Percentiles rank a stretch among this genome's conserved stretches.
Evolutionary conservation across 2,888 invertebrate genomes (phyloP).

Genomic region (Pollenia labialis): DNA sequence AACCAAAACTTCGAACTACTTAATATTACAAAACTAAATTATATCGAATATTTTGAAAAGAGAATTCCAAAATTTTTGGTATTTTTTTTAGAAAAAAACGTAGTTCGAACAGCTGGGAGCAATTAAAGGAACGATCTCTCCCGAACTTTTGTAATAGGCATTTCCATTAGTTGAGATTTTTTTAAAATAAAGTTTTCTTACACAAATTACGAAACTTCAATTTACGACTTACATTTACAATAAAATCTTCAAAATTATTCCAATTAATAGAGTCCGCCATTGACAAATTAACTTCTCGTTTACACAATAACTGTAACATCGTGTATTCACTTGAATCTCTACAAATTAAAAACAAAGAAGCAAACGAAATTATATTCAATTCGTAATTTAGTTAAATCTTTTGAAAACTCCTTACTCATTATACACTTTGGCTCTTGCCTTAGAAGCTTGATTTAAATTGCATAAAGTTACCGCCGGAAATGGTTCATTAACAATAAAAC

Average conservation of each 20-base stretch:
- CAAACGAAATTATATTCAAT: background rate
- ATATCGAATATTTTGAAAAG: too few species aligned
- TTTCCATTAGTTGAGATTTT: too few species aligned
- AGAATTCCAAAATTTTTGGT: too few species aligned
- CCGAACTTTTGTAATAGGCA: too few species aligned
- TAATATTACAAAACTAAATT: too few species aligned
- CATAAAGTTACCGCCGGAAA: conserved; percentile 94
- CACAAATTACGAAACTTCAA: background rate
- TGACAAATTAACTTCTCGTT: conserved; percentile 74
- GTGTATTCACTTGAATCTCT: conserved; percentile 76
- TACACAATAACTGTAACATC: conserved; percentile 80
- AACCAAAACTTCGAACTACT: too few species aligned
- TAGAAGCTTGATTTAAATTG: conserved; percentile 91
- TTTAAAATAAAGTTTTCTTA: background rate
- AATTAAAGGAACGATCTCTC: too few species aligned
- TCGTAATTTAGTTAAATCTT: too few species aligned
- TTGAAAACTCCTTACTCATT: conserved; percentile 46
- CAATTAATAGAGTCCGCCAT: conserved; percentile 76
- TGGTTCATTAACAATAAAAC: conserved; percentile 88
- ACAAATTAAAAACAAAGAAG: conserved; percentile 13
- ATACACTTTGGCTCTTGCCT: conserved; percentile 85
- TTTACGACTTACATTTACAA: conserved; percentile 76
- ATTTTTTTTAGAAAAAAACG: too few species aligned
- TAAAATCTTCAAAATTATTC: conserved; percentile 78
- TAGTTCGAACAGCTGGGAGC: too few species aligned